A percentile compares a stretch with the other conserved stretches of the same genome.
phyloP scores from a whole-genome alignment of 2,113 vertebrate genomes.

The Melanostigma gelatinosum region DNA sequence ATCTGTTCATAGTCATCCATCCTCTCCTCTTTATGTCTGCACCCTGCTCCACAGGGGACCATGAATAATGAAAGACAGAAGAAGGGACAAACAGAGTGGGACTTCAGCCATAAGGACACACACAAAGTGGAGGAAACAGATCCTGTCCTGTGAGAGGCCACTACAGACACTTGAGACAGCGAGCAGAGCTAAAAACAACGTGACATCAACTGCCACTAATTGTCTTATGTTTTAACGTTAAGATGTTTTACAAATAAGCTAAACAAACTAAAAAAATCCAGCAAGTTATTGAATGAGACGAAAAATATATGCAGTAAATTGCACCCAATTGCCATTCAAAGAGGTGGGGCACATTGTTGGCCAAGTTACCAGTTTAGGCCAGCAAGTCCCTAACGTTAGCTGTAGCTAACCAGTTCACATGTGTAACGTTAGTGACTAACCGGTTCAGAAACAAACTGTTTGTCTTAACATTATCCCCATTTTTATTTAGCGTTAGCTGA shows the following conservation, averaged over 20 bases:
- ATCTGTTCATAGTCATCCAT: slow-evolving; percentile 43
- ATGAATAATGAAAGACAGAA: slow-evolving; percentile 69
- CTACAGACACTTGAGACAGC: background rate
- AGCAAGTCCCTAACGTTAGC: background rate
- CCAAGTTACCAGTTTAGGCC: background rate
- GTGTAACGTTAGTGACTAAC: background rate
- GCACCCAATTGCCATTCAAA: background rate
- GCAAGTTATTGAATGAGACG: background rate
- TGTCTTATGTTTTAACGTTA: background rate
- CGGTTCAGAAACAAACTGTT: background rate
- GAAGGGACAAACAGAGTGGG: slow-evolving; percentile 12
- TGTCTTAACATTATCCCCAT: too few relatives aligned
- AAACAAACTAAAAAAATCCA: background rate
- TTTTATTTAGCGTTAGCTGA: background rate
- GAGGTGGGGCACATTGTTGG: background rate
- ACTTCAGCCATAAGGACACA: slow-evolving; percentile 35
- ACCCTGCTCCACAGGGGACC: slow-evolving; percentile 26
- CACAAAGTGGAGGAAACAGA: slow-evolving; percentile 32
- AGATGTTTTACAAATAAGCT: background rate
- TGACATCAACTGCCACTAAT: background rate
- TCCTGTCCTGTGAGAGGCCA: slow-evolving; percentile 22
- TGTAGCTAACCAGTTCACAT: background rate
- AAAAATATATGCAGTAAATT: background rate
- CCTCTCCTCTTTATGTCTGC: slow-evolving; percentile 43
- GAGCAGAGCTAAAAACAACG: background rate